Evolutionary conservation across 2,113 vertebrate species (phyloP), one percentile per base, ranked within the genome.

Genomic region (Oreocharis arfaki): DNA sequence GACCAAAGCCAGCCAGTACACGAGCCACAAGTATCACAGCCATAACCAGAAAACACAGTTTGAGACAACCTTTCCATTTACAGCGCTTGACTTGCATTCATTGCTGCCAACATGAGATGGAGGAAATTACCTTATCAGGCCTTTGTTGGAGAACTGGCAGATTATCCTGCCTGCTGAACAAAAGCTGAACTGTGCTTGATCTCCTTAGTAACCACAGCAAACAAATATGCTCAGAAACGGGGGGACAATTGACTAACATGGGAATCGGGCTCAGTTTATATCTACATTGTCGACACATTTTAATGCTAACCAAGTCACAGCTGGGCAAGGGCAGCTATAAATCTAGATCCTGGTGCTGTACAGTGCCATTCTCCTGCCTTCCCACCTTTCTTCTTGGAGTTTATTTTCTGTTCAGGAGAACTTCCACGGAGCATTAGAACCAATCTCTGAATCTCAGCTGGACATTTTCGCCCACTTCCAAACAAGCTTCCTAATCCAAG

Each of bases 91-190:
- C 17, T 85, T 71, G 24, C 39, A 64, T 64, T 63, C 30, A 47
- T 7, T 83, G 17, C 41, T 35, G 6, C 53, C 60, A 78, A 49
- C 21, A 6, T 1, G 3, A 63, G 9, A 21, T 41, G 41, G 69
- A 75, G 50, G 26, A 67, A 89, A 49, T 82, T 63, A 98, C 98
- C 98, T 99, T 98, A 73, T 99, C 98, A 21, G 98, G 97, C 6
- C 97, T 98, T 90, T 98, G 97, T 32, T 99, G 98, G 90, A 98
- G 97, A 96, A 98, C 97, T 14, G 98, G 98, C 67, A 99, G 88
- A 14, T 96, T 98, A 85, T 98, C 97, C 69, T 98, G n/a, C 46
- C 70, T 81, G 37, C 69, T 67, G 21, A 37, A 80, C 42, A 59
- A 87, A 84, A 94, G 32, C 33, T 83, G 22, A 80, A 33, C 33